A percentile compares a stretch with the other conserved stretches of the same genome.
Conservation (phyloP, 1,140 invertebrate genomes). For the Euglossa dilemma region DNA sequence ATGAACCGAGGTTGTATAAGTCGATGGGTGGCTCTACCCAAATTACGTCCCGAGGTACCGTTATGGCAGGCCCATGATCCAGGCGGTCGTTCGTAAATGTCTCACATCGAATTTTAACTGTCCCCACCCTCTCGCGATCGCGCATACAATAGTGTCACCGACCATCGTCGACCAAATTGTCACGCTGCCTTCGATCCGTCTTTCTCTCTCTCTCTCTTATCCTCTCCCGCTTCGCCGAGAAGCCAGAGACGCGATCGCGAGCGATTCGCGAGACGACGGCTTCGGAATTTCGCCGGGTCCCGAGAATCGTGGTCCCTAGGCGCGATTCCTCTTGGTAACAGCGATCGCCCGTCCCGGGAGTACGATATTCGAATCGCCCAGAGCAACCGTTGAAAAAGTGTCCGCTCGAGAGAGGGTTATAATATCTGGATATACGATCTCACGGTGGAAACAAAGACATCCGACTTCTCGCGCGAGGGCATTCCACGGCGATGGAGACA, state of each 20-base stretch:
- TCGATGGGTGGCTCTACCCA: slow-evolving; percentile 65
- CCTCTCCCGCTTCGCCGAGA: too few relatives aligned
- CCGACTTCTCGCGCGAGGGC: not conserved
- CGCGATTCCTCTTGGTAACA: not conserved
- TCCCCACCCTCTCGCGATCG: not conserved
- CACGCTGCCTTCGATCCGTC: not conserved
- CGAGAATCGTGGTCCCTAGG: not conserved
- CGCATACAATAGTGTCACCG: slow-evolving; percentile 25
- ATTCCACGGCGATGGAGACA: slow-evolving; percentile 31
- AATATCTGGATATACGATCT: slow-evolving; percentile 25
- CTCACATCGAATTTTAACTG: slow-evolving; percentile 46
- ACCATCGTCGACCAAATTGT: slow-evolving; percentile 3
- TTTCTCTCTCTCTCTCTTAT: not conserved
- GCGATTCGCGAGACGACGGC: too few relatives aligned
- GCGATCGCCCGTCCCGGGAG: not conserved
- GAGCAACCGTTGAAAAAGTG: not conserved
- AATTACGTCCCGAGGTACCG: slow-evolving; percentile 76
- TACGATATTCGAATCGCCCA: not conserved
- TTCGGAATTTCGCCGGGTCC: too few relatives aligned
- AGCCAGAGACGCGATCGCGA: not conserved
- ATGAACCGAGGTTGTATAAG: slow-evolving; percentile 56
- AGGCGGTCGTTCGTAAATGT: slow-evolving; percentile 37
- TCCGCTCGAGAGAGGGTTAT: not conserved
- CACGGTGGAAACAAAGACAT: slow-evolving; percentile 25
- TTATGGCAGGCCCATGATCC: slow-evolving; percentile 70